Percentiles rank a stretch among this genome's conserved stretches.
Conservation (phyloP, 2,113 vertebrate genomes). For the Desmodus rotundus region DNA sequence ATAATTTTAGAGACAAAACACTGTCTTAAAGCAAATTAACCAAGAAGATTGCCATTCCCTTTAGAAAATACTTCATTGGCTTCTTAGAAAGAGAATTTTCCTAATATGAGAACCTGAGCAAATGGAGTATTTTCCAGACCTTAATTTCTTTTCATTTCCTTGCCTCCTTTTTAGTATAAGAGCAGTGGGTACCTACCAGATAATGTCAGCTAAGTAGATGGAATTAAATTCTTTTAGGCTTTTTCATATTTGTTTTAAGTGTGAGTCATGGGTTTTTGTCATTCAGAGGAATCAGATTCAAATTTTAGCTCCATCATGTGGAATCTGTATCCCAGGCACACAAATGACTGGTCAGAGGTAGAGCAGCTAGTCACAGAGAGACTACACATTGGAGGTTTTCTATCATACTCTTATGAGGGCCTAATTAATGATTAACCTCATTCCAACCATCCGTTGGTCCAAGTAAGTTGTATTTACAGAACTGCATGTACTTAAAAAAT, state of each 20-base stretch:
- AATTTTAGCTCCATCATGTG: not conserved
- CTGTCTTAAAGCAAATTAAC: constrained; percentile 24
- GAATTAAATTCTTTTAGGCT: not conserved
- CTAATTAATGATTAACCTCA: not conserved
- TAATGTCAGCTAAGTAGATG: not conserved
- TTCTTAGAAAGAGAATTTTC: not conserved
- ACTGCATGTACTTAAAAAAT: not conserved
- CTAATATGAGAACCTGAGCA: not conserved
- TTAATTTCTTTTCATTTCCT: not conserved
- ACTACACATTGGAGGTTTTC: not conserved
- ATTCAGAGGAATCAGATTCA: not conserved
- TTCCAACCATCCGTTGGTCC: not conserved
- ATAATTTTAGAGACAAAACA: constrained; percentile 38
- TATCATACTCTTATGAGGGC: not conserved
- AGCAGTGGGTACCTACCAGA: not conserved
- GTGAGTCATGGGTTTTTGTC: not conserved
- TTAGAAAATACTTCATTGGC: constrained; percentile 23
- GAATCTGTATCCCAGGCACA: not conserved
- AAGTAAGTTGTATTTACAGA: not conserved
- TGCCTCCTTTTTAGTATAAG: not conserved
- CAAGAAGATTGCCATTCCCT: not conserved
- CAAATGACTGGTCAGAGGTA: not conserved
- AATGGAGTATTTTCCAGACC: not conserved
- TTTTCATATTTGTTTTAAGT: not conserved
- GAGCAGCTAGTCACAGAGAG: not conserved